These are phyloP conservation scores for Amiota communis DNA, from an alignment of 2,888 invertebrate genomes.

Conservation along the genomic window DNA sequence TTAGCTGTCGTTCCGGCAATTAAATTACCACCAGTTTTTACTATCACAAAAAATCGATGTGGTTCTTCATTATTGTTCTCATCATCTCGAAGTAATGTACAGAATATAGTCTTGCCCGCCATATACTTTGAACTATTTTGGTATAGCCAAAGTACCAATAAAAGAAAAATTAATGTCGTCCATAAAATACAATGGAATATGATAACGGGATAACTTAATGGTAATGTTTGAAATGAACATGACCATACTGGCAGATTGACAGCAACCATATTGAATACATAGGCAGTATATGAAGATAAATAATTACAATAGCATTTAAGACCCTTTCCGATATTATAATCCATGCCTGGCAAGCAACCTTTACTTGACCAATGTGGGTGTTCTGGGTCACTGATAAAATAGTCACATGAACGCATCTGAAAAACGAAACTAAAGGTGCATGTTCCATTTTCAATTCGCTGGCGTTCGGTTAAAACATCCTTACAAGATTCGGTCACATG, in stretches of 20 bases:
- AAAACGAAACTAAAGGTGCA: constrained; percentile 44
- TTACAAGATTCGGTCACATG: background rate
- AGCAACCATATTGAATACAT: constrained; percentile 36
- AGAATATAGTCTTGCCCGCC: background rate
- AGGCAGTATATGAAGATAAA: constrained; percentile 54
- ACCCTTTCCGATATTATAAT: background rate
- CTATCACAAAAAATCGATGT: constrained; percentile 49
- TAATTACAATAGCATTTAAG: constrained; percentile 42
- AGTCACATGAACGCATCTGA: constrained; percentile 50
- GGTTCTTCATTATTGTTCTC: background rate
- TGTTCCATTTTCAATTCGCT: constrained; percentile 41
- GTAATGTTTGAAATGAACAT: fast-evolving
- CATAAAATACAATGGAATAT: background rate
- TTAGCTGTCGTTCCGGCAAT: constrained; percentile 51
- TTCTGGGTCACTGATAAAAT: constrained; percentile 41
- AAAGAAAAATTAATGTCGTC: background rate
- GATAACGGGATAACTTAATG: background rate
- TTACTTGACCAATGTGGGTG: constrained; percentile 31
- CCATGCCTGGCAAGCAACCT: constrained; percentile 40
- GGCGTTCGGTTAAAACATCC: background rate
- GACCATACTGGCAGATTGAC: constrained; percentile 31
- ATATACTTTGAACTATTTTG: too few relatives aligned
- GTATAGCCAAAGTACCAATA: background rate
- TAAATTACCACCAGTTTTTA: constrained; percentile 49
- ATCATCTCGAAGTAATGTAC: background rate